Evolutionary conservation across 2,113 vertebrate genomes (phyloP), one percentile per base, ranked within the genome.

Genomic region (Anolis carolinensis): DNA sequence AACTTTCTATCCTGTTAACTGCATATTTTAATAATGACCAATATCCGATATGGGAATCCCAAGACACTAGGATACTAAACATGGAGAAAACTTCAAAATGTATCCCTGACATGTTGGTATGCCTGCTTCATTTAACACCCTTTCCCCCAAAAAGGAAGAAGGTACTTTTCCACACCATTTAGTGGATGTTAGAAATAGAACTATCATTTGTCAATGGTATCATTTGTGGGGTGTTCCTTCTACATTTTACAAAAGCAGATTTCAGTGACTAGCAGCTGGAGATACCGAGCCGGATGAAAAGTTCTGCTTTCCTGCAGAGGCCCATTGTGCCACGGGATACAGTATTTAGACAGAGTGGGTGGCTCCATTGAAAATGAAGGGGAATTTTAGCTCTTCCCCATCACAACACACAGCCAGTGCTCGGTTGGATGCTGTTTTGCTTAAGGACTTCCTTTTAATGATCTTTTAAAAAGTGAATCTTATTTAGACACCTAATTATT

Each of bases 11-110:
- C 20, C 4, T 4, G 50, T 81, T 52, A n/a, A 67, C n/a, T 21
- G 30, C 32, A 68, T 25, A 27, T 67, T 68, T 30, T 67, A 68
- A 68, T 79, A 72, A 55, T 82, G 30, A 70, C 11, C 76, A 73
- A 21, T 30, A 27, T 39, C 2, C 50, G 55, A 73, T 63, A 32
- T 65, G 36, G 84, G 21, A 32, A 63, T 34, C 55, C 21, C 44
- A 67, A n/a, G 27, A 52, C n/a, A 44, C 9, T n/a, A 34, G 50
- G 5, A 59, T 44, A 75, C 4, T 25, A n/a, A 36, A 85, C 30
- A 5, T 2, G 20, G 39, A 84, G 87, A 87, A 80, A 63, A 36
- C 82, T 86, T 84, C 74, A 88, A 63, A 86, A 80, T 68, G 55
- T 87, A 62, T 67, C 59, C 11, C 1, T 50, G 21, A 71, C 4